Evolutionary conservation across 2,888 invertebrate species (phyloP), one percentile per base, ranked within the genome.

Genomic region (Capitulum mitella): DNA sequence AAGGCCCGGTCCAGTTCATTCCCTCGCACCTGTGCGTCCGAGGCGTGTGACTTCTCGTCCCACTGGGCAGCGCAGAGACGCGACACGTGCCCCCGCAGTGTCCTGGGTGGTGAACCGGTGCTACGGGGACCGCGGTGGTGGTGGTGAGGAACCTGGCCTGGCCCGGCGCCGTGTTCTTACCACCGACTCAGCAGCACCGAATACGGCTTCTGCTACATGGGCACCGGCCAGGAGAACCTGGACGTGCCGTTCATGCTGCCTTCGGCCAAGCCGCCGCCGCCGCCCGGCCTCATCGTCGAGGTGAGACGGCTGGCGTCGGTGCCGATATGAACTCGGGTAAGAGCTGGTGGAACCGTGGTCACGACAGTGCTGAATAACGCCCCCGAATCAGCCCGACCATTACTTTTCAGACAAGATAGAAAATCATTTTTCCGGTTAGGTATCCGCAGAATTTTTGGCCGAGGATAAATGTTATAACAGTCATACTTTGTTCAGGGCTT

Each of bases 241-340:
- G 76, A 76, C 46, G 46, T 76, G 46, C 76, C 76, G 29, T 76
- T 76, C 76, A 76, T 76, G 76, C 29, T 76, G 46, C 76, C 76
- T n/a, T 76, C 76, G 14, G n/a, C 76, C 26, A 19, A 6, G 70
- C 70, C 40, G 70, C 37, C 70, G 37, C 70, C 70, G 70, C 70
- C 70, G 37, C 70, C 70, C 26, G 70, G 40, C 8, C 37, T 70
- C 70, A 12, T 70, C 6, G 10, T 70, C 26, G 70, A 70, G 37
- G 70, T 70, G 26, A 40, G 70, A 64, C 34, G 0, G 32, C 34
- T 64, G 64, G 0, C 19, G 19, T 14, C 26, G 64, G 29, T 8
- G 1, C 10, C 12, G 12, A 12, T 12, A 29, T 14, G 0, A 29
- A 29, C 16, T 8, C 3, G 46, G 61, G 32, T 29, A 29, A 8